A percentile compares a stretch with the other conserved stretches of the same genome.
Conservation (phyloP, 1,140 invertebrate species). For the Drosophila bifasciata region DNA sequence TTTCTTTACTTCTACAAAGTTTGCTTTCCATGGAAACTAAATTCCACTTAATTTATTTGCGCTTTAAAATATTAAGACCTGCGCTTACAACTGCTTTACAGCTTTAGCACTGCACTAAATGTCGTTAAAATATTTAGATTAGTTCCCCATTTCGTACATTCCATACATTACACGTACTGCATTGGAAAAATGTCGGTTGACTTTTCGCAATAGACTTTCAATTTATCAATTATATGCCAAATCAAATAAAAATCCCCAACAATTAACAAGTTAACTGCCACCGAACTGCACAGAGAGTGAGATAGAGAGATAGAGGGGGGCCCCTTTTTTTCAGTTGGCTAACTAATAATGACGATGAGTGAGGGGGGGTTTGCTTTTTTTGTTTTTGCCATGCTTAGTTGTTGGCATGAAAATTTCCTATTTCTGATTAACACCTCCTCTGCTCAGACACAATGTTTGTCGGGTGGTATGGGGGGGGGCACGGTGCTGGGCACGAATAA, state of each 20-base stretch:
- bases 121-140: constrained; percentile 17
- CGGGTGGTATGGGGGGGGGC: neutral
- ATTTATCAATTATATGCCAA: constrained; percentile 55
- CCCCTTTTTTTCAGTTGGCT: constrained; percentile 11
- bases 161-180: neutral
- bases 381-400: constrained; percentile 43
- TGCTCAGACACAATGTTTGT: constrained; percentile 17
- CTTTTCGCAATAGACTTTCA: constrained; percentile 41
- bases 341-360: constrained; percentile 12
- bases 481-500: no score
- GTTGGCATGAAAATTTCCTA: constrained; percentile 50
- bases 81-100: neutral
- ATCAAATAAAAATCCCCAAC: constrained; percentile 51
- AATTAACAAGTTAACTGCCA: constrained; percentile 46
- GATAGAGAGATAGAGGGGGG: neutral
- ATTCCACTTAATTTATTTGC: no score
- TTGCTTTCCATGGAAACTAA: no score
- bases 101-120: constrained; percentile 8
- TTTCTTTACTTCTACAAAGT: no score
- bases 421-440: constrained; percentile 57
- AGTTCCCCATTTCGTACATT: constrained; percentile 24
- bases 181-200: constrained; percentile 35
- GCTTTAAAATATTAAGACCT: no score
- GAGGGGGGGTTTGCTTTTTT: constrained; percentile 1
- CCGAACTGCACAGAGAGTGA: neutral